Base-by-base conservation (phyloP, 2,113 vertebrate species). In the Hemiscyllium ocellatum region DNA sequence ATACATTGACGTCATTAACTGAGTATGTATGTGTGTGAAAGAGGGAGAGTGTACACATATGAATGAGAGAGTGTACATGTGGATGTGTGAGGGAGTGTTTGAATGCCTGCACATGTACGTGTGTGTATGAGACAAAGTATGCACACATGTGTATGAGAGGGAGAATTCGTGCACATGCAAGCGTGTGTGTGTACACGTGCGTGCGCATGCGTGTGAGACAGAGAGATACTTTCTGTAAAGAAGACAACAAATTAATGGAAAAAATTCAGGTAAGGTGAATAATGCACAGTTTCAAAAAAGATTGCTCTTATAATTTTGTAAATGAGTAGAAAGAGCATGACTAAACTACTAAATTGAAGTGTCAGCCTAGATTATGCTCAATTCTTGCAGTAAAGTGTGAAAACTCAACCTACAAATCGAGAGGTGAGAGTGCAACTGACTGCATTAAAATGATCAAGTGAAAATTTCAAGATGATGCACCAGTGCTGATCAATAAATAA, bases 341-440 rank as follows among this genome's bases (percentile, higher is more conserved):
- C 33, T 80, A 80, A 80, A 80, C 13, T 37, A 42, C n/a, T 20
- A 17, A n/a, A 80, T 80, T 83, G 29, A 29, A 83, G 17, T 83
- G 78, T 83, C n/a, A 83, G 78, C 78, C 78, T 42, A 37, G 78
- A 83, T 42, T 83, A 83, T 83, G n/a, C 78, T 83, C 78, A 83
- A 83, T 37, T 37, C 78, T n/a, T 37, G 2, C n/a, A 83, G n/a
- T 42, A n/a, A 17, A 37, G 29, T 4, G 19, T 83, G 78, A 83
- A 83, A 15, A 37, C n/a, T 19, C n/a, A 42, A 37, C 78, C n/a
- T 83, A 19, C n/a, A 37, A 17, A 42, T 1, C n/a, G 13, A 42
- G 78, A 80, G 2, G 33, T 80, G 33, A 80, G 33, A 37, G 76
- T 80, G 69, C 17, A 24, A 70, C 33, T 13, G n/a, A 17, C 76